Base-by-base conservation (phyloP, 2,888 invertebrate genomes). In the Melanophora roralis region DNA sequence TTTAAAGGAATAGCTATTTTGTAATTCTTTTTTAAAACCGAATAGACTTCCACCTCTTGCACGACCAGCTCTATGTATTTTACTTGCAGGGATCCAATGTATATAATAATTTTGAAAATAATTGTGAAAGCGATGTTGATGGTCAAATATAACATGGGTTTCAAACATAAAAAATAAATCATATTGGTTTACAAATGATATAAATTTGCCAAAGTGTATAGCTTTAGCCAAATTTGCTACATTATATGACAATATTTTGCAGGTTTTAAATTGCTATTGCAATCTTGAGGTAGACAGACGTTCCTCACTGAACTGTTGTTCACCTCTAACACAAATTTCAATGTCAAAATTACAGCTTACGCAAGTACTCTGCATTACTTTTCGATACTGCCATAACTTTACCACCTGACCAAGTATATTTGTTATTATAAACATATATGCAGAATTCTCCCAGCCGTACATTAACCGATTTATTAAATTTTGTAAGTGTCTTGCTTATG, bases 11-110 rank as follows among this genome's bases (percentile, higher is more conserved):
- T 53, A 55, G 8, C 16, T 40, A 14, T 53, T 40, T 23, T 53
- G 14, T 9, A 23, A 16, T 1, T 14, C 36, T 12, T 53, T 67
- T 67, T 16, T 51, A 40, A 51, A 67, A 6, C 51, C 53, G 40
- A 40, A 67, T 6, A 67, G n/a, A 38, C 67, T 40, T 5, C 67
- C 53, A 6, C 53, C 67, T 16, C 51, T 51, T 38, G 67, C 67
- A 21, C 51, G 53, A 14, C 67, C 67, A 67, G 49, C 19, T 36
- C 23, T 65, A 65, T 27, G 27, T 27, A 6, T 27, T 27, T 27
- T 27, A 3, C 6, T 27, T 6, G 27, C 27, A 27, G 27, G 4
- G 6, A 27, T 27, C 27, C 27, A 27, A 5, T 27, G 27, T 27
- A 27, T 3, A 5, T 3, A 27, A 6, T 27, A 27, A 27, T 27